phyloP scores from a whole-genome alignment of 2,888 invertebrate species.

The Clitarchus hookeri region DNA sequence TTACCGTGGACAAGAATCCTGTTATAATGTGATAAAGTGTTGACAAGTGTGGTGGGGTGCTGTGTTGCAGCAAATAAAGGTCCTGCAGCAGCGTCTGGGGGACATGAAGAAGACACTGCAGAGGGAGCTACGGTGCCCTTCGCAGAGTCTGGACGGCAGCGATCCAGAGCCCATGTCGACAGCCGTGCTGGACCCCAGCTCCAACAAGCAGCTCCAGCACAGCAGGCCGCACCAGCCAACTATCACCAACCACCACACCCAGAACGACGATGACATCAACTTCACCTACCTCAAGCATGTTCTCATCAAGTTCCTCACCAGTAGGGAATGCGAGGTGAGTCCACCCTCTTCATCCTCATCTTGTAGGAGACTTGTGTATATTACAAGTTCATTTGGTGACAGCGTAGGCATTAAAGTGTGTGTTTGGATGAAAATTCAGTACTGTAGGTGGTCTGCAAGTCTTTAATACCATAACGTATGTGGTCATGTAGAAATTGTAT shows the following conservation, averaged over 20 bases:
- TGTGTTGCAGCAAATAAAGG: conserved; percentile 77
- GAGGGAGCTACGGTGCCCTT: conserved; percentile 70
- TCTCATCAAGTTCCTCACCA: conserved; percentile 88
- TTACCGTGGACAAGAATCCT: too few species aligned
- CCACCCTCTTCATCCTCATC: background rate
- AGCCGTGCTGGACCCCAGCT: conserved; percentile 55
- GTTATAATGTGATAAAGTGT: too few species aligned
- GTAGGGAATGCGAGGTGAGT: conserved; percentile 71
- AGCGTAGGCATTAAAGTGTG: too few species aligned
- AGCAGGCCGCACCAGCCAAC: conserved; percentile 23
- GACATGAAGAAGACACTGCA: conserved; percentile 93
- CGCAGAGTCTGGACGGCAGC: conserved; percentile 59
- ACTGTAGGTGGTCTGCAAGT: too few species aligned
- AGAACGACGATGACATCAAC: conserved; percentile 70
- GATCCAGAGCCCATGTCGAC: conserved; percentile 57
- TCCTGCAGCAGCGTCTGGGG: conserved; percentile 82
- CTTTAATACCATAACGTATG: too few species aligned
- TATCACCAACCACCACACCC: conserved; percentile 33
- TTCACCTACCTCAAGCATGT: conserved; percentile 91
- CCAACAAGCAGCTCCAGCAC: conserved; percentile 29
- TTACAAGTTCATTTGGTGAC: too few species aligned
- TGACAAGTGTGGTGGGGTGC: too few species aligned
- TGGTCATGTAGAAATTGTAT: too few species aligned
- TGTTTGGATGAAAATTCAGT: too few species aligned
- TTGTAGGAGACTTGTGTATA: too few species aligned